Percentiles rank a stretch among this genome's conserved stretches.
Evolutionary conservation across 2,797 vertebrate genomes (phyloP).

Genomic region (Alectoris magna): DNA sequence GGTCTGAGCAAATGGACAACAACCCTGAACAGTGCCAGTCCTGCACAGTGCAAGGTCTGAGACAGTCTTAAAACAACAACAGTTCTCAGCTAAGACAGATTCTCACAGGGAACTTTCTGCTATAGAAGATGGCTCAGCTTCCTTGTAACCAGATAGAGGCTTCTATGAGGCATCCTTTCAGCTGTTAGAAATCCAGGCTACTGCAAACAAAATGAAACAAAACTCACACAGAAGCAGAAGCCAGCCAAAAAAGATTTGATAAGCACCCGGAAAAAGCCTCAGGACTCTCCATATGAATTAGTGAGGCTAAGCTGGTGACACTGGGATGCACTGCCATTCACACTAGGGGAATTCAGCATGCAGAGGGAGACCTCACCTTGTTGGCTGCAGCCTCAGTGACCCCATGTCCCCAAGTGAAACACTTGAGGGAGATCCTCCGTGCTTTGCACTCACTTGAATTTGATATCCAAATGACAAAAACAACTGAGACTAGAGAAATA

Average conservation of each 20-base stretch:
- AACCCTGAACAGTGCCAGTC: background rate
- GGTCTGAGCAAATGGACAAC: background rate
- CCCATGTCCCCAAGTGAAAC: background rate
- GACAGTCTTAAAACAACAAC: background rate
- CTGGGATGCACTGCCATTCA: background rate
- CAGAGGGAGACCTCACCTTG: accelerated
- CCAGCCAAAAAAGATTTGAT: conserved; percentile 36
- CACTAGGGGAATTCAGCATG: background rate
- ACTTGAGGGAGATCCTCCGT: background rate
- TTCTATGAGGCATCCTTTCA: background rate
- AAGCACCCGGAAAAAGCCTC: conserved; percentile 37
- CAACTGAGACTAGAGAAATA: background rate
- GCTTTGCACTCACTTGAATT: background rate
- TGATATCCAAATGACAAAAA: background rate
- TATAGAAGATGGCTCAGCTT: background rate
- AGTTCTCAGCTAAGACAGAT: background rate
- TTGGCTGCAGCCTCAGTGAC: background rate
- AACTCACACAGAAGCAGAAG: conserved; percentile 15
- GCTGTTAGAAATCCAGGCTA: conserved; percentile 45
- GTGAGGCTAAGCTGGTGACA: background rate
- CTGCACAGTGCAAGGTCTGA: accelerated
- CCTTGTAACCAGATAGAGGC: background rate
- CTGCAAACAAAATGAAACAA: conserved; percentile 50
- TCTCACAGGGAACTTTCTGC: background rate
- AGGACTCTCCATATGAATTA: conserved; percentile 34